These are phyloP conservation scores for Suncus etruscus DNA, from an alignment of 2,113 vertebrate genomes.

Conservation along the genomic window DNA sequence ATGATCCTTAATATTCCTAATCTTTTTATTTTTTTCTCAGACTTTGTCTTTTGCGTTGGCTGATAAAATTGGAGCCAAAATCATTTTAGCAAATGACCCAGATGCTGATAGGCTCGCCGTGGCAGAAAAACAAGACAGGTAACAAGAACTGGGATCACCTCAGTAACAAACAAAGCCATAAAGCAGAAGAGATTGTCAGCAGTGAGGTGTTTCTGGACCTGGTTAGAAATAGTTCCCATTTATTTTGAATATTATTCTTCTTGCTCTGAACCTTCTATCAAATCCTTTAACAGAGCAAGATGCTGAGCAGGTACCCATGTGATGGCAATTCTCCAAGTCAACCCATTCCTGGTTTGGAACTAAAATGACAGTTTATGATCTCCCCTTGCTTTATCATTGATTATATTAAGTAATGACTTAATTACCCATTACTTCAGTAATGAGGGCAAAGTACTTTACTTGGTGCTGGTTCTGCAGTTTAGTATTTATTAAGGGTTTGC, in stretches of 20 bases:
- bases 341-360: not conserved
- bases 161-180: not conserved
- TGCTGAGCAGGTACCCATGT: not conserved
- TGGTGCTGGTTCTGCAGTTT: not conserved
- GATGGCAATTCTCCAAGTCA: not conserved
- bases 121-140: slow-evolving; percentile 96
- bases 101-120: slow-evolving; percentile 97
- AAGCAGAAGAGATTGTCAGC: not conserved
- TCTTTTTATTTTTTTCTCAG: slow-evolving; percentile 85
- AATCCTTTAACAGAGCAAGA: not conserved
- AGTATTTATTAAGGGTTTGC: not conserved
- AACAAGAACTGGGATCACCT: slow-evolving; percentile 3
- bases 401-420: not conserved
- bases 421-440: not conserved
- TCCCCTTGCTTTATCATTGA: not conserved
- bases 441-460: not conserved
- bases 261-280: not conserved
- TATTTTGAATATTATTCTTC: not conserved
- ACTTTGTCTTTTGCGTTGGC: slow-evolving; percentile 96
- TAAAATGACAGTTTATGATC: not conserved
- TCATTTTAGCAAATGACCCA: slow-evolving; percentile 97
- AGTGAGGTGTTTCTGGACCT: not conserved
- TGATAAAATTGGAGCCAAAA: slow-evolving; percentile 91
- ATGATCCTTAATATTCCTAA: slow-evolving; percentile 57
- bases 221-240: not conserved